A percentile compares a stretch with the other conserved stretches of the same genome.
These are phyloP conservation scores for Palythoa caribaeorum DNA, from an alignment of 92 coral and sea anemone species.

Conservation along the genomic window DNA sequence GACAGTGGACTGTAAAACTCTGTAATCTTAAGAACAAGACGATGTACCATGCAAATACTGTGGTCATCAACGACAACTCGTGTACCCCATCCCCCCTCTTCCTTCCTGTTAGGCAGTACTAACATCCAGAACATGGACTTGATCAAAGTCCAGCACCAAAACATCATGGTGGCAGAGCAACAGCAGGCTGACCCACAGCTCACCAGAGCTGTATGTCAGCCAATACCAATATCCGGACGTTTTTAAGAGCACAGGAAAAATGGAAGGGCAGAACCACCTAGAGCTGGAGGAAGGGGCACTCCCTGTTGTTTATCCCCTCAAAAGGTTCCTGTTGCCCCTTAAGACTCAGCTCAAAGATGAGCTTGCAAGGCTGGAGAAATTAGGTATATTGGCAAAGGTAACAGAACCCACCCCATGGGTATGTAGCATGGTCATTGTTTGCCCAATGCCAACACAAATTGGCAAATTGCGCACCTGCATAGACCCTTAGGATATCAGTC, in stretches of 20 bases:
- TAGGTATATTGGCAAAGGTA: conserved; percentile 22
- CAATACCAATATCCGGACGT: conserved; percentile 38
- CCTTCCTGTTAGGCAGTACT: conserved; percentile 32
- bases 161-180: conserved; percentile 38
- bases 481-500: background rate
- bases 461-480: conserved; percentile 17
- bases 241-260: conserved; percentile 26
- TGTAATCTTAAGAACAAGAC: conserved; percentile 34
- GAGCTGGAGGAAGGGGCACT: too few species aligned
- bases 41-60: conserved; percentile 49
- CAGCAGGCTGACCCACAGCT: conserved; percentile 8
- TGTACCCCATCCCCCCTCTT: conserved; percentile 7
- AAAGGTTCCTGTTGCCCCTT: background rate
- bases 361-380: conserved; percentile 19
- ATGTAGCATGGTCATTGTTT: conserved; percentile 40
- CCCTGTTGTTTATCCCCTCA: too few species aligned
- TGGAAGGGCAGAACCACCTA: background rate
- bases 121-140: conserved; percentile 53
- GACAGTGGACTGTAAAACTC: conserved; percentile 11
- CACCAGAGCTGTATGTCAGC: conserved; percentile 41
- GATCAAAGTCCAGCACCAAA: conserved; percentile 45
- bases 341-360: conserved; percentile 36
- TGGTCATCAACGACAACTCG: conserved; percentile 27
- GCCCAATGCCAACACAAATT: background rate
- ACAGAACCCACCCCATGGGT: conserved; percentile 53